Conservation (phyloP, 1,140 invertebrate species). For the Cotesia typhae region DNA sequence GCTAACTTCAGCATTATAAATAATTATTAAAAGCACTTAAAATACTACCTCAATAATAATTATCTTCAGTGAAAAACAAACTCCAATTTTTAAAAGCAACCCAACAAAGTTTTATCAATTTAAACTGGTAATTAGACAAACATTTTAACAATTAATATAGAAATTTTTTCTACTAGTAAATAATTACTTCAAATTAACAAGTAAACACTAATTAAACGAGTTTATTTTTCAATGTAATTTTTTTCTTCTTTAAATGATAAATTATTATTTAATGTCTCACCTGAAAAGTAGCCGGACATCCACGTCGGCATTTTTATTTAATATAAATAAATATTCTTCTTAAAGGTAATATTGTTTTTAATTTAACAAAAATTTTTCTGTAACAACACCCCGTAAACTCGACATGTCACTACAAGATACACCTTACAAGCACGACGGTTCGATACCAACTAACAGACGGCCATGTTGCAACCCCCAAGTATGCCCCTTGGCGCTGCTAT, state of each 20-base stretch:
- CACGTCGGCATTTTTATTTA: background rate
- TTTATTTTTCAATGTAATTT: no score
- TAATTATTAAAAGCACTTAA: no score
- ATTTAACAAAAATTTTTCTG: background rate
- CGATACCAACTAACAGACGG: conserved; percentile 57
- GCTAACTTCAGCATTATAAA: no score
- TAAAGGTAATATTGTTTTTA: background rate
- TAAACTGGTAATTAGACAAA: no score
- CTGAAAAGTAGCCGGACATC: background rate
- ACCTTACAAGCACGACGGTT: conserved; percentile 46
- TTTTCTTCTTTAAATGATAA: background rate
- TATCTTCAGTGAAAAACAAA: no score
- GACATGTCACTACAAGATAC: conserved; percentile 27
- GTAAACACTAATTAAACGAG: no score
- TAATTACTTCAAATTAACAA: background rate
- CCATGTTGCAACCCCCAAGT: conserved; percentile 54
- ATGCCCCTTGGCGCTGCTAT: conserved; percentile 35
- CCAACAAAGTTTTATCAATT: no score
- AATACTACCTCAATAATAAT: no score
- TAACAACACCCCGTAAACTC: conserved; percentile 15
- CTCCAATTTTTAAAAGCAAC: no score
- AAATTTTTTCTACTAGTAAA: no score
- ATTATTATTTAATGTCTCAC: no score
- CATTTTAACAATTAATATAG: no score
- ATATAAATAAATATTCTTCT: background rate